Conservation (phyloP, 2,888 invertebrate species). For the Bimastos eiseni region DNA sequence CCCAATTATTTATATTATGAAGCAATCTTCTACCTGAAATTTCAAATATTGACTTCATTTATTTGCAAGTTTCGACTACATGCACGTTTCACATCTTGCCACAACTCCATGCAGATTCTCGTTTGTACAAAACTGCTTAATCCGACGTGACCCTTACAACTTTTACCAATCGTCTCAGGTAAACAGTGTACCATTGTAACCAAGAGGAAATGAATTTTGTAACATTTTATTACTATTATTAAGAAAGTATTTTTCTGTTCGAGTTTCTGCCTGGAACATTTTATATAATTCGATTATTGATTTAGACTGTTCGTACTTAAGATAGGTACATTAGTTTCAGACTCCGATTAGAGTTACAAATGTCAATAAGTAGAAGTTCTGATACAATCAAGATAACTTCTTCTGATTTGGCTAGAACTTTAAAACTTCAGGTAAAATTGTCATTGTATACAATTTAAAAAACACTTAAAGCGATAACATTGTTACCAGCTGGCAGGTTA, state of each 20-base stretch:
- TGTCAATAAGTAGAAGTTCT: background rate
- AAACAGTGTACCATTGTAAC: slow-evolving; percentile 21
- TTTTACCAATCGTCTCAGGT: slow-evolving; percentile 24
- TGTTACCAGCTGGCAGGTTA: background rate
- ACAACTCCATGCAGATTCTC: background rate
- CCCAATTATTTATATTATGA: background rate
- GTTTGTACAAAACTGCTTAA: background rate
- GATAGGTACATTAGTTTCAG: background rate
- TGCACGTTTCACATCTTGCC: background rate
- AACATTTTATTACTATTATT: slow-evolving; percentile 14
- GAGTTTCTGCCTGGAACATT: slow-evolving; percentile 13
- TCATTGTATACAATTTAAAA: background rate
- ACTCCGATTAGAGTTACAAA: background rate
- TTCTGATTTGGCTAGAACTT: background rate
- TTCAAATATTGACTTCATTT: background rate
- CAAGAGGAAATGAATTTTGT: slow-evolving; percentile 8
- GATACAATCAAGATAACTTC: background rate
- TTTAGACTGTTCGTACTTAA: background rate
- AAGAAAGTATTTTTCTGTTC: slow-evolving; percentile 22
- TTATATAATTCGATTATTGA: background rate
- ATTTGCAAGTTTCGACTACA: background rate
- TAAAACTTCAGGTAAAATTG: background rate
- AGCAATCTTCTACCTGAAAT: background rate
- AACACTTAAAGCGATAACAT: background rate
- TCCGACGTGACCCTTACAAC: slow-evolving; percentile 17